Percentiles rank a stretch among this genome's conserved stretches.
These are phyloP conservation scores for Crotalus helleri DNA, from an alignment of 2,113 vertebrate genomes.

Conservation along the genomic window DNA sequence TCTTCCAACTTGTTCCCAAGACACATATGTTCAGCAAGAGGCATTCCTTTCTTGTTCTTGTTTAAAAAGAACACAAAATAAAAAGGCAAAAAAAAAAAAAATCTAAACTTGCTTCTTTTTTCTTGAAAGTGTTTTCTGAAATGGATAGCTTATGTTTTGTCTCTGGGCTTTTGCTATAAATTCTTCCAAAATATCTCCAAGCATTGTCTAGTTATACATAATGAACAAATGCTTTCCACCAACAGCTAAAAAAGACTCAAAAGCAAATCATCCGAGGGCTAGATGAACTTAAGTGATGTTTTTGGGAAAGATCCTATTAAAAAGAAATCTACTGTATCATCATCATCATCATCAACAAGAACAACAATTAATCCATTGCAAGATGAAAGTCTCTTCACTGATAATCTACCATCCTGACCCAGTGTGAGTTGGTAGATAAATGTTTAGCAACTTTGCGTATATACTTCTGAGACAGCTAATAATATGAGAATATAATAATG, in stretches of 20 bases:
- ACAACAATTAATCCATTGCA: not conserved
- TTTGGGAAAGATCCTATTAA: conserved; percentile 67
- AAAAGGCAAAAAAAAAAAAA: not conserved
- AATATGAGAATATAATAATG: conserved; percentile 49
- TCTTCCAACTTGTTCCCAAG: not conserved
- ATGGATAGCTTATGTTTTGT: conserved; percentile 16
- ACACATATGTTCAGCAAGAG: conserved; percentile 5
- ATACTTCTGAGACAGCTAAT: conserved; percentile 67
- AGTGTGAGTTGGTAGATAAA: not conserved
- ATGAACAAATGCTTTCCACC: conserved; percentile 64
- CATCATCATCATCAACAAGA: not conserved
- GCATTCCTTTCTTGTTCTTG: conserved; percentile 29
- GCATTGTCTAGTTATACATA: conserved; percentile 52
- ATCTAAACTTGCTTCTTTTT: not conserved
- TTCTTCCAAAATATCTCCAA: conserved; percentile 44
- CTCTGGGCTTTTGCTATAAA: conserved; percentile 20
- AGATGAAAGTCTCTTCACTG: not conserved
- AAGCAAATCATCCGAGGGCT: conserved; percentile 63
- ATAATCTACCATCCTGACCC: not conserved
- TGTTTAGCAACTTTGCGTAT: conserved; percentile 66
- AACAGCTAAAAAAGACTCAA: conserved; percentile 30
- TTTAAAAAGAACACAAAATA: not conserved
- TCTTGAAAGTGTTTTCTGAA: conserved; percentile 19
- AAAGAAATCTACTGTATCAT: conserved; percentile 51
- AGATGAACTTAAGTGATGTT: conserved; percentile 65